A percentile compares a stretch with the other conserved stretches of the same genome.
Evolutionary conservation across 2,797 vertebrate species (phyloP).

Genomic region (Pogonophryne albipinna): DNA sequence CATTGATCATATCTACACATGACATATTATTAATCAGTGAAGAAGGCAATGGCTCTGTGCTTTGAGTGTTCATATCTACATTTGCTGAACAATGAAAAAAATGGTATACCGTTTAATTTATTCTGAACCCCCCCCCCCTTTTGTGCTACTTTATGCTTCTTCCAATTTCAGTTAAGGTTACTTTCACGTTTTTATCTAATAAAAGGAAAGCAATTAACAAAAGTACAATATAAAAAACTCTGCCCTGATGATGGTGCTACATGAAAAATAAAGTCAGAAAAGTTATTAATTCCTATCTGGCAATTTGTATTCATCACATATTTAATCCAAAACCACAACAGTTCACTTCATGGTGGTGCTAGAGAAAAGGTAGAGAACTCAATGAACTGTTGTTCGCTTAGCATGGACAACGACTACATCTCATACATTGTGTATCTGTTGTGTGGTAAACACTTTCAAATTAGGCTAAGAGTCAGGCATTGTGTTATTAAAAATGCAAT

Average conservation of each 20-base stretch:
- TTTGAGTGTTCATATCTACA: no score
- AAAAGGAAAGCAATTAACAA: no score
- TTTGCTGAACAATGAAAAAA: no score
- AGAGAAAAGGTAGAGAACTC: background rate
- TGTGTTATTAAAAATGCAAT: no score
- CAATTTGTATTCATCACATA: background rate
- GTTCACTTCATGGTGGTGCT: background rate
- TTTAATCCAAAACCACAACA: background rate
- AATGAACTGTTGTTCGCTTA: background rate
- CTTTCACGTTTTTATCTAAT: no score
- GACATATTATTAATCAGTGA: background rate
- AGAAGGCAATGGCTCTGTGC: background rate
- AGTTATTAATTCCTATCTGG: background rate
- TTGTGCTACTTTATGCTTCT: no score
- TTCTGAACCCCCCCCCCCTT: no score
- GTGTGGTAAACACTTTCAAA: conserved; percentile 9
- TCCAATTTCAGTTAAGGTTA: no score
- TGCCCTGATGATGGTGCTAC: background rate
- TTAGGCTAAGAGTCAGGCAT: conserved; percentile 12
- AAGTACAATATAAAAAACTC: background rate
- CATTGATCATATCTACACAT: background rate
- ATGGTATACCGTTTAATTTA: no score
- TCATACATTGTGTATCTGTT: background rate
- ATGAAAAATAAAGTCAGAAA: background rate
- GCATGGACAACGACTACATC: background rate